phyloP scores from a whole-genome alignment of 2,113 vertebrate species.

The Solea senegalensis region DNA sequence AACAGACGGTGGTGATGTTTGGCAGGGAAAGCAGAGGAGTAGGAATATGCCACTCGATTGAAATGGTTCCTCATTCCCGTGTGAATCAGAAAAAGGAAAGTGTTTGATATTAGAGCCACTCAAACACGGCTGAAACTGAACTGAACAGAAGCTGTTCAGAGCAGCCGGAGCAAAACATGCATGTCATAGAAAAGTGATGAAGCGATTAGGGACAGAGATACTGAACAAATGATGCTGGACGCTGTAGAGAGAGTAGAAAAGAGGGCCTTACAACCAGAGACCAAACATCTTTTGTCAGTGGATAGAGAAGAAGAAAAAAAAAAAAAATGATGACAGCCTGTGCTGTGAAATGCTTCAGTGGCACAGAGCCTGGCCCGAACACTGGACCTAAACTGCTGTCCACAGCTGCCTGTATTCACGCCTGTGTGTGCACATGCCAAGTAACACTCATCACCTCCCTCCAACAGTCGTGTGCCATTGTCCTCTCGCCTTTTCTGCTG shows the following conservation, averaged over 20 bases:
- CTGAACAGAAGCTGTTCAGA: neutral
- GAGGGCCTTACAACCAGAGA: constrained; percentile 12
- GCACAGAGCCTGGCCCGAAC: constrained; percentile 10
- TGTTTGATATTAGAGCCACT: constrained; percentile 30
- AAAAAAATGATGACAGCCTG: constrained; percentile 8
- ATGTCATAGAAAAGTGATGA: constrained; percentile 27
- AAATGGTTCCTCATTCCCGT: constrained; percentile 44
- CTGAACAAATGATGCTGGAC: constrained; percentile 26
- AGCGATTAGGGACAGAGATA: constrained; percentile 28
- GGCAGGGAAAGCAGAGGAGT: neutral
- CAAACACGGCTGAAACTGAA: constrained; percentile 10
- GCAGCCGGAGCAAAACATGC: neutral
- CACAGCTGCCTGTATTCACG: neutral
- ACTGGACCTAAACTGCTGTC: neutral
- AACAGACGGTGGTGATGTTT: constrained; percentile 46
- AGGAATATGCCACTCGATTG: constrained; percentile 12
- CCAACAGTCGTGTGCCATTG: constrained; percentile 12
- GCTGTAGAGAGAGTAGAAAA: constrained; percentile 2
- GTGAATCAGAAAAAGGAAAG: constrained; percentile 34
- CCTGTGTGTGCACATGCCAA: constrained; percentile 8
- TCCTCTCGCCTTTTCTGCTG: constrained; percentile 6
- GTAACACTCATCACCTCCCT: constrained; percentile 4
- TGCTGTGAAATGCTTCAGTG: constrained; percentile 21
- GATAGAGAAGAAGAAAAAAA: constrained; percentile 2
- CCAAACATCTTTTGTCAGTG: constrained; percentile 30